Evolutionary conservation across 2,797 vertebrate species (phyloP).

Genomic region (Momotus momota): DNA sequence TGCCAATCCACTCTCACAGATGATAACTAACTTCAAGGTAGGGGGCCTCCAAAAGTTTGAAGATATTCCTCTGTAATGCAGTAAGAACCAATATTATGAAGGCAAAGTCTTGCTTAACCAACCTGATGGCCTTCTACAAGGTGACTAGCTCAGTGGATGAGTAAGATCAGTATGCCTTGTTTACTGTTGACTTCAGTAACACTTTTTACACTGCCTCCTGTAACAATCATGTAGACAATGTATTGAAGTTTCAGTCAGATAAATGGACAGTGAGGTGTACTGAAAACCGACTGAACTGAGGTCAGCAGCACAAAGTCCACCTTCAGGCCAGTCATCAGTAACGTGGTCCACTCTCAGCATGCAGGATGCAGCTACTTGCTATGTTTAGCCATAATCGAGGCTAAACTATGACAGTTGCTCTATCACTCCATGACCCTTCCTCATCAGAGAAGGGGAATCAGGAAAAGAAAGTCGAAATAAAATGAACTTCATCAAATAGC

Average conservation of each 20-base stretch:
- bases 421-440: too few species aligned
- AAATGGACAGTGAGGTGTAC: background rate
- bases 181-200: background rate
- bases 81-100: background rate
- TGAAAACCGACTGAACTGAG: background rate
- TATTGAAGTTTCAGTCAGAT: background rate
- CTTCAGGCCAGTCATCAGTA: background rate
- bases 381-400: too few species aligned
- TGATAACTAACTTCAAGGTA: background rate
- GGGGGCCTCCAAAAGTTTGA: background rate
- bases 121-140: background rate
- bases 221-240: background rate
- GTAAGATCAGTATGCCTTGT: background rate
- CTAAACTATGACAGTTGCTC: too few species aligned
- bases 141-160: background rate
- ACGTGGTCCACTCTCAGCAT: too few species aligned
- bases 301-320: background rate
- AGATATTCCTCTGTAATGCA: background rate
- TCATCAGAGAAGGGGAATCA: too few species aligned
- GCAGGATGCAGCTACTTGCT: too few species aligned
- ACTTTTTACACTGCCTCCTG: background rate
- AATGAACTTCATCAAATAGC: too few species aligned
- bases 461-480: too few species aligned
- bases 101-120: background rate
- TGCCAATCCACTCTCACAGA: background rate